Percentiles rank a stretch among this genome's conserved stretches.
phyloP scores from a whole-genome alignment of 2,113 vertebrate species.

The Cricetomys ansorgei region DNA sequence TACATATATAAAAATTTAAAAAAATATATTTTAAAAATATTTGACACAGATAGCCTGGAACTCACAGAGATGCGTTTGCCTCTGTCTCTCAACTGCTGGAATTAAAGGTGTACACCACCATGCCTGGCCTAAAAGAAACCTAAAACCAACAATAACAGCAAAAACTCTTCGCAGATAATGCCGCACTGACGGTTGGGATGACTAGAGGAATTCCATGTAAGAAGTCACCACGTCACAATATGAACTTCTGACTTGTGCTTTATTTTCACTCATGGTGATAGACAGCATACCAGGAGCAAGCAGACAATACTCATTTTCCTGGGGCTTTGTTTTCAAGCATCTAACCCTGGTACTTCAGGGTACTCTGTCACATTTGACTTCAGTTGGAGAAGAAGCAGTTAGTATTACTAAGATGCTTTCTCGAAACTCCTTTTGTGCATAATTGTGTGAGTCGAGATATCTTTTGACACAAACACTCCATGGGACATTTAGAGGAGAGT shows the following conservation, averaged over 20 bases:
- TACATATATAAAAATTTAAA: background rate
- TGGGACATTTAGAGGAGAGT: background rate
- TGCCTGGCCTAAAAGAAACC: background rate
- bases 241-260: conserved; percentile 13
- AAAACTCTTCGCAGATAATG: background rate
- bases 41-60: background rate
- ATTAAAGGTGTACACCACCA: background rate
- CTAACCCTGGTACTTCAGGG: background rate
- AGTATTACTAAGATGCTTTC: background rate
- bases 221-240: background rate
- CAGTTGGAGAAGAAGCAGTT: background rate
- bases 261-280: background rate
- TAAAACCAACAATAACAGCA: too few relatives aligned
- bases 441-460: background rate
- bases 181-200: background rate
- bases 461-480: background rate
- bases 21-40: conserved; percentile 13
- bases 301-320: background rate
- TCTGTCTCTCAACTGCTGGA: background rate
- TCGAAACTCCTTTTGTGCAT: background rate
- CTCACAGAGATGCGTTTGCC: background rate
- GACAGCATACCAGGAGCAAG: background rate
- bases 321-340: background rate
- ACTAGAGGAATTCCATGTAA: background rate
- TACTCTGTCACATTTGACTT: background rate